phyloP scores from a whole-genome alignment of 2,113 vertebrate genomes.

The Isichthys henryi region DNA sequence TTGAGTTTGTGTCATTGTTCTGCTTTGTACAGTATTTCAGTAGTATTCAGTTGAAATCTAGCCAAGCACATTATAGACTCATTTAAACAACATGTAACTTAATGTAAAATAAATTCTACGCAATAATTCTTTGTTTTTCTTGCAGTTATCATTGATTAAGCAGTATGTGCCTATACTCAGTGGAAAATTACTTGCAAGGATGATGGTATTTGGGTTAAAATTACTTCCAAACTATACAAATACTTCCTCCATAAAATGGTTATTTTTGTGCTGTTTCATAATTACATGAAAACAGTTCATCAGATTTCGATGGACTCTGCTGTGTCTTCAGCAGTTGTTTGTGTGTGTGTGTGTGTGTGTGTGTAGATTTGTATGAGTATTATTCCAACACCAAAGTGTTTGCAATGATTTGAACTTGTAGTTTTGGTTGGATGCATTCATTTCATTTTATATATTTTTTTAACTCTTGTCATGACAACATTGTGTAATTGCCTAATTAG shows the following conservation, averaged over 20 bases:
- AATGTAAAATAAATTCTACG: no score
- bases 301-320: neutral
- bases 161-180: neutral
- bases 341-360: no score
- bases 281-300: neutral
- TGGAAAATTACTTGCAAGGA: neutral
- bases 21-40: neutral
- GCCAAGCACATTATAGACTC: neutral
- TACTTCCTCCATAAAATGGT: neutral
- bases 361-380: neutral
- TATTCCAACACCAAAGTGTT: neutral
- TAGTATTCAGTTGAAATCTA: neutral
- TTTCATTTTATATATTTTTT: neutral
- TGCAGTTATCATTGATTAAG: neutral
- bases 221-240: neutral
- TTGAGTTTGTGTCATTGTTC: neutral
- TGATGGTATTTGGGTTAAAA: neutral
- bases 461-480: neutral
- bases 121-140: neutral
- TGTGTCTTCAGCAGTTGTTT: neutral
- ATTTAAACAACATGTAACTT: neutral
- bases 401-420: neutral
- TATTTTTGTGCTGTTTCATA: neutral
- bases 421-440: no score
- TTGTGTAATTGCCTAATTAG: neutral